These are phyloP conservation scores for Kudoa iwatai DNA, from an alignment of 30 jellyfish, hydroid and myxozoan species.

Conservation along the genomic window DNA sequence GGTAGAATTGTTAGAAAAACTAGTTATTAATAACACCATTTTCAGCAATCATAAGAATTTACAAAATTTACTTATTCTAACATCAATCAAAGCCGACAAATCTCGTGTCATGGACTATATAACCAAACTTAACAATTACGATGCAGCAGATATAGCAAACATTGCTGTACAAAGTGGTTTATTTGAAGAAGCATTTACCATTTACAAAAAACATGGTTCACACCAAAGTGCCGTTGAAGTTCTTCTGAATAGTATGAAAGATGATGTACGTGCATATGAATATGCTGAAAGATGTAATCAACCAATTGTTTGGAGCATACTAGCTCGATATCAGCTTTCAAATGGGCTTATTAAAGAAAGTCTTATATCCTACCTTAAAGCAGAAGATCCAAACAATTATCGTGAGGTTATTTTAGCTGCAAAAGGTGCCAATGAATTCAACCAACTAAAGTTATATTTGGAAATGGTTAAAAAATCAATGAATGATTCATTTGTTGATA, in stretches of 20 bases:
- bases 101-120: constrained; percentile 97
- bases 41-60: constrained; percentile 84
- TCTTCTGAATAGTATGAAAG: constrained; percentile 43
- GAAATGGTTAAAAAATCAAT: constrained; percentile 94
- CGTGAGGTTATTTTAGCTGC: constrained; percentile 90
- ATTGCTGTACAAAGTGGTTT: constrained; percentile 87
- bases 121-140: constrained; percentile 74
- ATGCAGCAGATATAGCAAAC: constrained; percentile 97
- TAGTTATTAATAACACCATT: constrained; percentile 69
- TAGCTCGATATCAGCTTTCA: constrained; percentile 72
- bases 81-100: constrained; percentile 90
- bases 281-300: constrained; percentile 90
- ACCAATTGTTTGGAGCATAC: constrained; percentile 91
- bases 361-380: constrained; percentile 65
- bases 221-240: constrained; percentile 89
- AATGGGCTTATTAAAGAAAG: constrained; percentile 68
- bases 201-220: constrained; percentile 70
- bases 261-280: constrained; percentile 89
- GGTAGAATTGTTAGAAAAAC: constrained; percentile 62
- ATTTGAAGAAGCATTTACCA: constrained; percentile 92
- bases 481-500: constrained; percentile 53
- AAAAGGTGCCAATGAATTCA: constrained; percentile 21
- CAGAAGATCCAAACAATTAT: constrained; percentile 88
- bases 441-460: constrained; percentile 52
- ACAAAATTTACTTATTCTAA: constrained; percentile 55